These are phyloP conservation scores for Cryptotermes secundus DNA, from an alignment of 1,140 invertebrate species.

Conservation along the genomic window DNA sequence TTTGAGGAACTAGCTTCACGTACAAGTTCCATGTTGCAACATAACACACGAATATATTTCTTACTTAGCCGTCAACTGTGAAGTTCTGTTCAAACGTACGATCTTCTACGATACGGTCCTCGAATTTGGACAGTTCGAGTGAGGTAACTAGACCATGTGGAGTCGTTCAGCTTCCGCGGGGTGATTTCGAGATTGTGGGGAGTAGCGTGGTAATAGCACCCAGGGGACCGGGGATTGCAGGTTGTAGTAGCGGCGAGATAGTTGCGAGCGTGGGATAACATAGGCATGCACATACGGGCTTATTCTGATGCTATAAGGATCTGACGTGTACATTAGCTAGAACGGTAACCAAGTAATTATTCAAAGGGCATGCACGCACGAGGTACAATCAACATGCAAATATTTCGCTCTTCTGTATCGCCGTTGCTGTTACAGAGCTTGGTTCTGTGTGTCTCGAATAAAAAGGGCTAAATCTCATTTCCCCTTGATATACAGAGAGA, in stretches of 20 bases:
- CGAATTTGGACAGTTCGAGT: background rate
- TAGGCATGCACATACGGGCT: background rate
- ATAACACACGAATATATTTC: no score
- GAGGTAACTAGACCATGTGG: background rate
- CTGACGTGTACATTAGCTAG: background rate
- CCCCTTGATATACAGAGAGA: background rate
- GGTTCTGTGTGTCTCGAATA: background rate
- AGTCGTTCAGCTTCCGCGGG: background rate
- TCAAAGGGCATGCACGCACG: constrained; percentile 7
- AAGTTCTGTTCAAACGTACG: no score
- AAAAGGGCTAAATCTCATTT: background rate
- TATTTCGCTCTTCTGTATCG: background rate
- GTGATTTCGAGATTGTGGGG: background rate
- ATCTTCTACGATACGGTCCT: background rate
- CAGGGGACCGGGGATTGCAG: background rate
- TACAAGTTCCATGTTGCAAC: background rate
- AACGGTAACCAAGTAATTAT: background rate
- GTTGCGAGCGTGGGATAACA: background rate
- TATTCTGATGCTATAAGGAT: background rate
- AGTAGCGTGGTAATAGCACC: background rate
- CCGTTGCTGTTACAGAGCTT: background rate
- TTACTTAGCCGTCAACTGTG: no score
- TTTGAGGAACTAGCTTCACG: background rate
- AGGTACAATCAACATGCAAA: constrained; percentile 24
- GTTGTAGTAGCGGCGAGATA: background rate